Evolutionary conservation across 2,113 vertebrate genomes (phyloP).

Genomic region (Chlamydotis undulata): DNA sequence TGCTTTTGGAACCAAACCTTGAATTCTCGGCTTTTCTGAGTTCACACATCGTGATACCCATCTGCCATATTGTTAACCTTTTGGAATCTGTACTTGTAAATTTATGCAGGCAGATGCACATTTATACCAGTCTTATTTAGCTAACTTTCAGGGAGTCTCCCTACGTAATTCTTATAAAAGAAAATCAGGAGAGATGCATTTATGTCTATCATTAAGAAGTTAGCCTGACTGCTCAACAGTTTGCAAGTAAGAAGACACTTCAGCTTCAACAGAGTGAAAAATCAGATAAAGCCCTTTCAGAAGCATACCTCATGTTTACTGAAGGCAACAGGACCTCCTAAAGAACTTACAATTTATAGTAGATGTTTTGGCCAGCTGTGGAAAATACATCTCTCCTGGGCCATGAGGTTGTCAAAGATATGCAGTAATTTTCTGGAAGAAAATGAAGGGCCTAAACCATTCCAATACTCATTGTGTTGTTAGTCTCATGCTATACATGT

Average conservation of each 20-base stretch:
- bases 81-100: neutral
- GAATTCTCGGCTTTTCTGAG: neutral
- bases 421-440: neutral
- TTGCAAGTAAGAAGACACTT: neutral
- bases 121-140: neutral
- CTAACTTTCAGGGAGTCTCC: neutral
- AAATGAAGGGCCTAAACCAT: neutral
- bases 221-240: neutral
- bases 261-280: neutral
- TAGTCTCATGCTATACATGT: neutral
- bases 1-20: constrained; percentile 33
- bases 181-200: neutral
- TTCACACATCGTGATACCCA: neutral
- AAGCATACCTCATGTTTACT: neutral
- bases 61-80: constrained; percentile 37
- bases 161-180: neutral
- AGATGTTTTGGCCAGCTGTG: neutral
- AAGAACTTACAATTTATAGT: neutral
- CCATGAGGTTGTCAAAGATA: neutral
- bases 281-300: neutral
- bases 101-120: constrained; percentile 28
- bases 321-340: neutral
- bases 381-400: neutral
- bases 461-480: neutral
- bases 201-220: neutral